A percentile compares a stretch with the other conserved stretches of the same genome.
Conservation (phyloP, 1,140 invertebrate species). For the Hycleus cichorii region DNA sequence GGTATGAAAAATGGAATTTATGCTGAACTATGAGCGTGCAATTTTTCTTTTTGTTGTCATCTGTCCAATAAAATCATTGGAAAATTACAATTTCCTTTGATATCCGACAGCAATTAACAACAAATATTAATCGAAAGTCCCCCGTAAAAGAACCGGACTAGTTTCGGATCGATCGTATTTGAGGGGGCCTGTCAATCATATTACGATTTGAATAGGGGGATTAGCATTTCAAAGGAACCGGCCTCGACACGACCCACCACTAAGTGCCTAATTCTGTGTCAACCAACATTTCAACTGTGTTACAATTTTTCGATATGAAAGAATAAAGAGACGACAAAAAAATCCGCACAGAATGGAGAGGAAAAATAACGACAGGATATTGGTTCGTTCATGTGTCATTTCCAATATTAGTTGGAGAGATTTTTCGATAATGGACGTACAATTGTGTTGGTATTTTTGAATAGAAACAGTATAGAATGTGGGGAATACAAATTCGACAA, state of each 20-base stretch:
- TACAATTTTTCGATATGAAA: constrained; percentile 10
- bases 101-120: constrained; percentile 25
- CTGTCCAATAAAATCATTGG: too few relatives aligned
- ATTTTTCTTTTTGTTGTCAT: too few relatives aligned
- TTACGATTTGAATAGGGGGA: constrained; percentile 25
- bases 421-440: constrained; percentile 23
- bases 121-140: constrained; percentile 12
- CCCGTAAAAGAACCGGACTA: background rate
- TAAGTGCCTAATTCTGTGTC: constrained; percentile 36
- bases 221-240: constrained; percentile 35
- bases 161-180: constrained; percentile 7
- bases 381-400: constrained; percentile 31
- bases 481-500: constrained; percentile 20
- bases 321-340: too few relatives aligned
- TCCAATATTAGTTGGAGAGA: constrained; percentile 28
- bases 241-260: constrained; percentile 24
- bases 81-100: too few relatives aligned
- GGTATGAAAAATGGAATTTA: too few relatives aligned
- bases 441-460: constrained; percentile 23
- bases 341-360: too few relatives aligned
- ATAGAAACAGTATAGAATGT: constrained; percentile 17
- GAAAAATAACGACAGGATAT: constrained; percentile 22
- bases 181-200: constrained; percentile 34
- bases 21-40: too few relatives aligned
- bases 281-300: constrained; percentile 25